Evolutionary conservation across 30 jellyfish, hydroid and myxozoan genomes (phyloP).

Genomic region (Aurelia aurita complex sp. Pacific): DNA sequence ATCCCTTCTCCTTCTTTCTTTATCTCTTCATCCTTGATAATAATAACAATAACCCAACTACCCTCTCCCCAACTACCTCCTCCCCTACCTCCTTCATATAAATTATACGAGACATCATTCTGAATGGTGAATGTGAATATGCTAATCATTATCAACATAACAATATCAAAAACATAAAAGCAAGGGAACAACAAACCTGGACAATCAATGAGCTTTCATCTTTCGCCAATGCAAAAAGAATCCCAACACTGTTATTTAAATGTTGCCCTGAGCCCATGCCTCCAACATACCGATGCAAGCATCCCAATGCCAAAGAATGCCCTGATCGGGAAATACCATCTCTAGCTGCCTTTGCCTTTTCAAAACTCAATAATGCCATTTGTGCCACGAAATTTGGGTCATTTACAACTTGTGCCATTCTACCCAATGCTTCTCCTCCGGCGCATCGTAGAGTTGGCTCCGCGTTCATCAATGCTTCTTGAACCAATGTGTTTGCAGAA

Average conservation of each 20-base stretch:
- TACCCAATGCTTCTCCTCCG: constrained; percentile 98
- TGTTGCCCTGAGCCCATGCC: constrained; percentile 99
- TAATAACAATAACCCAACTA: no score
- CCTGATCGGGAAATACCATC: constrained; percentile 95
- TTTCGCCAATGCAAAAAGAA: constrained; percentile 90
- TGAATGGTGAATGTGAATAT: no score
- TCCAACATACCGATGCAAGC: constrained; percentile 98
- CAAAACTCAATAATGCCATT: constrained; percentile 96
- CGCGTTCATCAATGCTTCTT: constrained; percentile 92
- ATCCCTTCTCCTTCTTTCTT: constrained; percentile 1
- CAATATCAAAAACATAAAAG: no score
- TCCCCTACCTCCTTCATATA: no score
- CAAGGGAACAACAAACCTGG: constrained; percentile 48
- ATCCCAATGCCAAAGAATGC: constrained; percentile 96
- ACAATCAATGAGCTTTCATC: constrained; percentile 92
- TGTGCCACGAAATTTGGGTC: constrained; percentile 90
- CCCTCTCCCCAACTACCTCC: no score
- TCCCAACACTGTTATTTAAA: constrained; percentile 87
- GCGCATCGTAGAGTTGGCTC: constrained; percentile 98
- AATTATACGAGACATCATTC: no score
- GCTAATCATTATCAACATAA: no score
- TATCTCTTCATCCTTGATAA: no score
- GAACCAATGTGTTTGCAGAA: constrained; percentile 88
- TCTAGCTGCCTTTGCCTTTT: constrained; percentile 91
- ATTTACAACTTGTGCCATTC: constrained; percentile 96